Evolutionary conservation across 92 coral and sea anemone species (phyloP).

Genomic region (Umimayanthus kanabou): DNA sequence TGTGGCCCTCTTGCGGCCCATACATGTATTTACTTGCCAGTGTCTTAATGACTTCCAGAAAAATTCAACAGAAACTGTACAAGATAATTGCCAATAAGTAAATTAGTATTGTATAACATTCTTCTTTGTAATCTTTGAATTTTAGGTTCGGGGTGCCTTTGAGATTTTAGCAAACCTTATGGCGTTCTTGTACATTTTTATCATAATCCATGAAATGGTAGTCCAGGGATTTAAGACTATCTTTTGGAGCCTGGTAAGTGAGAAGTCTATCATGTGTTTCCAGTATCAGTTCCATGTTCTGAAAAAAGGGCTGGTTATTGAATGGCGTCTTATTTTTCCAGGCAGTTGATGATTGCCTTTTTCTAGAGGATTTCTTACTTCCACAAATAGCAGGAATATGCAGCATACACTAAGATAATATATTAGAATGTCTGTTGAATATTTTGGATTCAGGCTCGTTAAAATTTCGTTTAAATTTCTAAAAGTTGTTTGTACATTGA

Average conservation of each 20-base stretch:
- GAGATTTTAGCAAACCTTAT: constrained; percentile 69
- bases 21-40: not conserved
- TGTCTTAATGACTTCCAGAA: not conserved
- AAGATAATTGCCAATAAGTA: too few species aligned
- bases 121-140: not conserved
- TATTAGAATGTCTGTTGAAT: too few species aligned
- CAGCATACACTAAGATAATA: too few species aligned
- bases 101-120: not conserved
- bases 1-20: not conserved
- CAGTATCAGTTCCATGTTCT: too few species aligned
- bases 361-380: too few species aligned
- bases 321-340: too few species aligned
- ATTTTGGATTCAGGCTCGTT: too few species aligned
- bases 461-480: too few species aligned
- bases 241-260: constrained; percentile 73
- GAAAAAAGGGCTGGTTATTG: too few species aligned
- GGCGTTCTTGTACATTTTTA: constrained; percentile 69
- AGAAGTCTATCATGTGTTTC: not conserved
- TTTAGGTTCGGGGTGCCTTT: constrained; percentile 72
- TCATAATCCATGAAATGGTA: constrained; percentile 66
- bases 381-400: too few species aligned
- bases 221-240: constrained; percentile 75
- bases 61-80: not conserved
- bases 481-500: too few species aligned
- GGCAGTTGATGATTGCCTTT: too few species aligned